Evolutionary conservation across 2,888 invertebrate species (phyloP), one percentile per base, ranked within the genome.

Genomic region (Drosophila prostipennis): DNA sequence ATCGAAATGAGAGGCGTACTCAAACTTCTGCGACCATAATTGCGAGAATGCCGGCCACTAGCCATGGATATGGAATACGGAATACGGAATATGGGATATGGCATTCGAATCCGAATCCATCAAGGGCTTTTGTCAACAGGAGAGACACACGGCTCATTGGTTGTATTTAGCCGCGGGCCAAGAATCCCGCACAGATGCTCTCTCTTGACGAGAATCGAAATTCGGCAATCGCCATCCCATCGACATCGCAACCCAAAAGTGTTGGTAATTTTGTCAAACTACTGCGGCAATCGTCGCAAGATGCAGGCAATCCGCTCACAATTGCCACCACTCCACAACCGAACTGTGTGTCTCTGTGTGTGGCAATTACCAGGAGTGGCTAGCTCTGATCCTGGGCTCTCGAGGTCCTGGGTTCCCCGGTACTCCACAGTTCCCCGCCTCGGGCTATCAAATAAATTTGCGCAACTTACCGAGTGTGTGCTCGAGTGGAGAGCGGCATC

Each of bases 161-260:
- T 61, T 73, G 83, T 77, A 80, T 72, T 77, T 88, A 72, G 83
- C 82, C 82, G 86, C 82, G 71, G 82, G 82, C 88, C 78, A 83
- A 83, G 82, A 88, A 83, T 74, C 87, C 65, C 68, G 82, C 82
- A 88, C 87, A 88, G 89, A 88, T 83, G 82, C 83, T 88, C 83
- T 77, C 83, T 86, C 83, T 86, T 77, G 78, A 77, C 82, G 77
- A 37, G 59, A 45, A 70, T 58, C 70, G 69, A 58, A 58, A 58
- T 58, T 53, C 71, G 52, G 43, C 67, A 67, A 67, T 55, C 37
- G 26, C 26, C 45, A 32, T 14, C 23, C 16, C 67, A 48, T 58
- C 16, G 40, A 40, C 58, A 23, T 40, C 59, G 45, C 26, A 26
- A 82, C 82, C 82, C 83, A 61, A 88, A 83, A 83, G 89, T 88